These are phyloP conservation scores for Rafetus swinhoei DNA, from an alignment of 2,113 vertebrate species.

Conservation along the genomic window DNA sequence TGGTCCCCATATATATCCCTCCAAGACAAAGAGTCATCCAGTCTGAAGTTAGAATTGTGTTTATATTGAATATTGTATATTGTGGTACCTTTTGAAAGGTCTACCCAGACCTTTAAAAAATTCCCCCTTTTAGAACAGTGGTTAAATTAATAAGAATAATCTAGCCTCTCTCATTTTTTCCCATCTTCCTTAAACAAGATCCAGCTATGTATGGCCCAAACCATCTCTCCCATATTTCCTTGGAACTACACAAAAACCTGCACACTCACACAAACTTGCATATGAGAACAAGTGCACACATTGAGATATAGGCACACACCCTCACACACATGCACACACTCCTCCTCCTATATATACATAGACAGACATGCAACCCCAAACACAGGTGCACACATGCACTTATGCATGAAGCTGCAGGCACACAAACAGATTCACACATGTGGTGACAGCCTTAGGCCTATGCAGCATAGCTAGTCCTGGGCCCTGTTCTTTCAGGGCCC, in stretches of 20 bases:
- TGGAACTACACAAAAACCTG: background rate
- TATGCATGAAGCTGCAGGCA: background rate
- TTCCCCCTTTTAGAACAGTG: background rate
- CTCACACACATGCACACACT: background rate
- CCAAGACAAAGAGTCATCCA: slow-evolving; percentile 63
- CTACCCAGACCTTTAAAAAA: slow-evolving; percentile 8
- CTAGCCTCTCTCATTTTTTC: background rate
- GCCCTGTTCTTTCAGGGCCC: background rate
- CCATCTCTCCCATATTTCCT: background rate
- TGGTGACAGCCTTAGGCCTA: background rate
- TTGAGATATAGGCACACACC: background rate
- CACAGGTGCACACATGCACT: background rate
- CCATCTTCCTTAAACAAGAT: slow-evolving; percentile 4
- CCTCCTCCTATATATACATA: background rate
- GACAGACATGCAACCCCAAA: background rate
- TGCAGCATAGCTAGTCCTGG: background rate
- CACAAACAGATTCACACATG: background rate
- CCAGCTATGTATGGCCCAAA: background rate
- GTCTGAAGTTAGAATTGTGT: slow-evolving; percentile 18
- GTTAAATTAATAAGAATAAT: background rate
- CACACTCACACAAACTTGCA: background rate
- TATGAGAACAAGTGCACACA: background rate
- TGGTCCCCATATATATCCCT: slow-evolving; percentile 43
- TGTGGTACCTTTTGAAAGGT: background rate
- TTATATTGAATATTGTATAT: slow-evolving; percentile 35